Percentiles rank a stretch among this genome's conserved stretches.
These are phyloP conservation scores for Zoanthus sansibaricus DNA, from an alignment of 92 coral and sea anemone species.

Conservation along the genomic window DNA sequence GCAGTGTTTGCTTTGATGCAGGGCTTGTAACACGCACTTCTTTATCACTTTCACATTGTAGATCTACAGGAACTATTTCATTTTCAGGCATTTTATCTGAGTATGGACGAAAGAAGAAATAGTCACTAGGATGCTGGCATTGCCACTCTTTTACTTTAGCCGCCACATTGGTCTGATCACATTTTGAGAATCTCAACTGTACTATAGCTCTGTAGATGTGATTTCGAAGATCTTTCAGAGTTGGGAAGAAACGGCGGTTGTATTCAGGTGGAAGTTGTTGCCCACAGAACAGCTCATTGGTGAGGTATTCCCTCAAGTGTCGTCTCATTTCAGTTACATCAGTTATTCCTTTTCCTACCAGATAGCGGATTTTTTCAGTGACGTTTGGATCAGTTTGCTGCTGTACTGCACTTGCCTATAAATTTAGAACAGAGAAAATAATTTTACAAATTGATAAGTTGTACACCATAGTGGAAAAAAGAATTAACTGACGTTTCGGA, in stretches of 20 bases:
- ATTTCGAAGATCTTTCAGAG: conserved; percentile 50
- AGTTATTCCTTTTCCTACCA: no score
- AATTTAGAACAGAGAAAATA: no score
- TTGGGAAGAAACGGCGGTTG: conserved; percentile 62
- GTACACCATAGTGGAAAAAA: no score
- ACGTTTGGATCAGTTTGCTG: no score
- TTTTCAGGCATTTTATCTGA: background rate
- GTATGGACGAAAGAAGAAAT: conserved; percentile 16
- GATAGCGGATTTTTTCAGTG: no score
- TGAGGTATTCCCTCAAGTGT: background rate
- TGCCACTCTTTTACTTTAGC: conserved; percentile 36
- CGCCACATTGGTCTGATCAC: conserved; percentile 60
- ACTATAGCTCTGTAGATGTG: conserved; percentile 57
- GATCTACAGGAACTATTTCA: background rate
- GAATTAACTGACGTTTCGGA: no score
- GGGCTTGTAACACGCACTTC: background rate
- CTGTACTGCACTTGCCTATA: no score
- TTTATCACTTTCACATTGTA: background rate
- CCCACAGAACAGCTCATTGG: conserved; percentile 42
- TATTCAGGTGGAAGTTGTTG: conserved; percentile 43
- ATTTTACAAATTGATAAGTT: no score
- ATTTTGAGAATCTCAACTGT: conserved; percentile 45
- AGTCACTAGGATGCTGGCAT: conserved; percentile 43
- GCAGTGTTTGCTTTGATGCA: background rate
- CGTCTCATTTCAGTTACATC: no score